phyloP scores from a whole-genome alignment of 2,113 vertebrate genomes.

The Corythornis vintsioides region DNA sequence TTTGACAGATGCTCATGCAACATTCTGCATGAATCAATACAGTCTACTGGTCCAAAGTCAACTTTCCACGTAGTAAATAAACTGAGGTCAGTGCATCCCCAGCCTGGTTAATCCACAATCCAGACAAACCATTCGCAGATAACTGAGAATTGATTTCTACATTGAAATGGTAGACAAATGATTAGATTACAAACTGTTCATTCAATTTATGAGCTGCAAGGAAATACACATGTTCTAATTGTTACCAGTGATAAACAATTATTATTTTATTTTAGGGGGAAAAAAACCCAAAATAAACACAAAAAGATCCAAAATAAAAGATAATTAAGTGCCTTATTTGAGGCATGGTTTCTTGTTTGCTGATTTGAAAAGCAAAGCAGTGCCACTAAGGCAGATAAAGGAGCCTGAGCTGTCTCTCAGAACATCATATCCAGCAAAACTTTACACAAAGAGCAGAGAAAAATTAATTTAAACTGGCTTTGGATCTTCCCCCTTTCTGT shows the following conservation, averaged over 20 bases:
- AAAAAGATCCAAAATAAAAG: not conserved
- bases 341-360: not conserved
- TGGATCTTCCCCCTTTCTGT: not conserved
- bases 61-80: not conserved
- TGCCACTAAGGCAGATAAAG: not conserved
- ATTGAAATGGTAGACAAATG: not conserved
- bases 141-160: constrained; percentile 39
- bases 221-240: not conserved
- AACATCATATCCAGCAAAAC: not conserved
- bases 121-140: constrained; percentile 2
- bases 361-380: constrained; percentile 33
- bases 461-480: not conserved
- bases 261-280: not conserved
- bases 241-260: not conserved
- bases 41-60: not conserved
- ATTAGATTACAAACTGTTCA: not conserved
- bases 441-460: not conserved
- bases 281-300: not conserved
- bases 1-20: constrained; percentile 17
- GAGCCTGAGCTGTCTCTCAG: not conserved
- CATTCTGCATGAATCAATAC: not conserved
- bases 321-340: constrained; percentile 8
- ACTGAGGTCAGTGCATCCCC: not conserved
- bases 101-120: constrained; percentile 14
- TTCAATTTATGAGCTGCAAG: not conserved